phyloP scores from a whole-genome alignment of 2,888 invertebrate genomes.

The Tipula vernalis region DNA sequence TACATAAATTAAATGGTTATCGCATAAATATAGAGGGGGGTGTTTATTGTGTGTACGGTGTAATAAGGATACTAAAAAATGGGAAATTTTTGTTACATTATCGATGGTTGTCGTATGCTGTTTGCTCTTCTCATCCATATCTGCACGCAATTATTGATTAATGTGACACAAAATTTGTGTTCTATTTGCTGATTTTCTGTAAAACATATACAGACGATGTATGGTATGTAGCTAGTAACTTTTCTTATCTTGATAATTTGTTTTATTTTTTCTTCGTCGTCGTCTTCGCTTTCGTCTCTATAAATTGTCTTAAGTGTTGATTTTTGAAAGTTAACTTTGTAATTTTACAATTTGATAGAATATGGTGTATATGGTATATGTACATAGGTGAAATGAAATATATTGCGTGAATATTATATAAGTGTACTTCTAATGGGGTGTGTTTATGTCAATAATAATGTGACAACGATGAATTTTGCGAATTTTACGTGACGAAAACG shows the following conservation, averaged over 20 bases:
- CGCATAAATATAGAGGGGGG: not conserved
- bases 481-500: no score
- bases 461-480: no score
- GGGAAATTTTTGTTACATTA: not conserved
- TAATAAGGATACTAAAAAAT: not conserved
- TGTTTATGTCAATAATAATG: no score
- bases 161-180: not conserved
- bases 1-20: not conserved
- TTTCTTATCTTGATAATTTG: not conserved
- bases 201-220: not conserved
- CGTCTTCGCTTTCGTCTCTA: not conserved
- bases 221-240: not conserved
- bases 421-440: no score
- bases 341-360: not conserved
- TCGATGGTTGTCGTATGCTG: not conserved
- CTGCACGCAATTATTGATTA: not conserved
- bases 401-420: no score
- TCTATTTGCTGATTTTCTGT: not conserved
- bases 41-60: not conserved
- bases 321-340: not conserved
- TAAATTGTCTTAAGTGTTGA: not conserved
- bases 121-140: not conserved
- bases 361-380: no score
- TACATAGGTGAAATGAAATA: no score
- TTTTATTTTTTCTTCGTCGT: not conserved